phyloP scores from a whole-genome alignment of 2,888 invertebrate genomes.

The Pyrrhia umbra region DNA sequence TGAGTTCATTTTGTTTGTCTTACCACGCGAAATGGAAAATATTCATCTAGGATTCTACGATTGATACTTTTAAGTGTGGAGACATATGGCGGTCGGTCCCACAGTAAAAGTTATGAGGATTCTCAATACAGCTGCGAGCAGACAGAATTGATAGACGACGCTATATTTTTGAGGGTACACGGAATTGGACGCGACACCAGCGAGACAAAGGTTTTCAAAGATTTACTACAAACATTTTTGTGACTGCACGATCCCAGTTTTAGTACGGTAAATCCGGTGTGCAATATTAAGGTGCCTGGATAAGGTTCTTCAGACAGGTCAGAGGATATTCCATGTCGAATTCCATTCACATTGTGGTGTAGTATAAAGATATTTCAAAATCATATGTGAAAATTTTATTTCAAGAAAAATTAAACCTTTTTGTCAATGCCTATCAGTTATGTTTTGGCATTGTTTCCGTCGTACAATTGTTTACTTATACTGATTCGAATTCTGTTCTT shows the following conservation, averaged over 20 bases:
- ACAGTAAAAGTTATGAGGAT: slow-evolving; percentile 25
- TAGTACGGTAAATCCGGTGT: slow-evolving; percentile 37
- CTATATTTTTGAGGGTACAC: slow-evolving; percentile 35
- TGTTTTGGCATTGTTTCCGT: slow-evolving; percentile 29
- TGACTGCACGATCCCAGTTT: slow-evolving; percentile 31
- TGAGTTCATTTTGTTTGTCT: slow-evolving; percentile 6
- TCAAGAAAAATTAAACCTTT: too few relatives aligned
- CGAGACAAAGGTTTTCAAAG: slow-evolving; percentile 49
- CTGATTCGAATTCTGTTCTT: slow-evolving; percentile 30
- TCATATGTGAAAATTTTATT: too few relatives aligned
- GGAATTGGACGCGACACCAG: slow-evolving; percentile 32
- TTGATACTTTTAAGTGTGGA: not conserved
- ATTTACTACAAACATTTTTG: slow-evolving; percentile 44
- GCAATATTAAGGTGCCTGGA: slow-evolving; percentile 41
- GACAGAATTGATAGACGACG: slow-evolving; percentile 41
- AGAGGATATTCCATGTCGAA: not conserved
- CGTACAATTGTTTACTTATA: slow-evolving; percentile 31
- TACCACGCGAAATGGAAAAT: slow-evolving; percentile 7
- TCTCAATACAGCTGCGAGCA: slow-evolving; percentile 16
- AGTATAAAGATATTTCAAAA: too few relatives aligned
- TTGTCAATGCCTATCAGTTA: not conserved
- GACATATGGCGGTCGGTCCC: slow-evolving; percentile 8
- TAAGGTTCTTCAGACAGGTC: slow-evolving; percentile 1
- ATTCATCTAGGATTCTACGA: not conserved
- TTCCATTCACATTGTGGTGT: too few relatives aligned